Evolutionary conservation across 2,113 vertebrate species (phyloP), one percentile per base, ranked within the genome.

Genomic region (Psilopsiagon aymara): DNA sequence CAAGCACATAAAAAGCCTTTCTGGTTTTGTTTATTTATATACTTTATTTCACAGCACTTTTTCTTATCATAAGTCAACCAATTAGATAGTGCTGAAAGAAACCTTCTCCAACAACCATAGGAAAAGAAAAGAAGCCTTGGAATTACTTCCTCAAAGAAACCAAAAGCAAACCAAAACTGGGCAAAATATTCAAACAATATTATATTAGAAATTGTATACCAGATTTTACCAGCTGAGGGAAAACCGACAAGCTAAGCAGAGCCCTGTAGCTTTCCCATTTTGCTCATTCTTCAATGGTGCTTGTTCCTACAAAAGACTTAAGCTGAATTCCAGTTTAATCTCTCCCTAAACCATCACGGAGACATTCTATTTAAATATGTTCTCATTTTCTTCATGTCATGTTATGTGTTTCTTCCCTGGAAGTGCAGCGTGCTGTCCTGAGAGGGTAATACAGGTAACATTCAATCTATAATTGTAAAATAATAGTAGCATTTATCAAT

Each of bases 271-370:
- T 92, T 57, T 88, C 52, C 44, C 23, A 29, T 66, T 86, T 70
- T 23, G 18, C 29, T 88, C 86, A 88, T 86, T 87, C 44, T 69
- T 94, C 62, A 69, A 80, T 35, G 57, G 52, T 37, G 35, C n/a
- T 13, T 1, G 6, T 44, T 82, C 62, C 79, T 81, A 77, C 79
- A 71, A 44, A 83, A 86, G 35, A 75, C 39, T 94, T 92, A 28
- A 90, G 79, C 64, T 88, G 73, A 82, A 92, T 94, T 83, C 44
- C 62, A 79, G 51, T 90, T 86, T 96, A 96, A 93, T 86, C 37
- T 92, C 86, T 94, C 94, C 88, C 86, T 47, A 86, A 86, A 81
- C 86, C 85, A 52, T 62, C 47, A 62, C 43, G 62, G 52, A 91
- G 77, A 81, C 80, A 71, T 84, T 86, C 80, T 57, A 33, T 95